Evolutionary conservation across 2,113 vertebrate genomes (phyloP), one percentile per base, ranked within the genome.

Genomic region (Mustelus asterias): DNA sequence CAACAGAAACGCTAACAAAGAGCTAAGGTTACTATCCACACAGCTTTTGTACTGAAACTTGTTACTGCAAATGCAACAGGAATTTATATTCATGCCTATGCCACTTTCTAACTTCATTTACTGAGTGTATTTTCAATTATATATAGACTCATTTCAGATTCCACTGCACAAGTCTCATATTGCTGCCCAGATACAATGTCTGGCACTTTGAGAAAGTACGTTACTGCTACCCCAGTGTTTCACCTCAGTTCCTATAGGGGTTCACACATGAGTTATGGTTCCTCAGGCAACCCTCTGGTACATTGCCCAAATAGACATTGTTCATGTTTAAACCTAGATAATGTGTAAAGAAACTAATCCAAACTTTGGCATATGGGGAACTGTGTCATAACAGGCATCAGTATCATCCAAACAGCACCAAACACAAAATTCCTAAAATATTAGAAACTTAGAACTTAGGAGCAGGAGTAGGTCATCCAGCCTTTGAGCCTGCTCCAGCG

Each of bases 31-130:
- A 83, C 44, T 44, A 80, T 7, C 63, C 9, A 94, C 96, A 96
- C 97, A 97, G 97, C 97, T 98, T 97, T 96, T 97, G 24, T 58
- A 24, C 1, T 88, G 85, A 54, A 33, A 54, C 54, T 90, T 13
- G 13, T 60, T 60, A 58, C 24, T 92, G 13, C 60, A 83, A 83
- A 83, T 37, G 14, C 5, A 41, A 41, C 16, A 96, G 96, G 96
- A 96, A 96, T 96, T 96, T 96, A 96, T 96, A 96, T 96, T 96
- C 96, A 97, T 96, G n/a, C 96, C 96, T 4, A 0, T 44, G 96
- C 95, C 10, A 90, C 54, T 90, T 90, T 33, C 10, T 41, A 83
- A 20, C 78, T 83, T 83, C 14, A 83, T 83, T 83, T 14, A 37
- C 85, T 48, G 10, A 89, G 24, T 60, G 54, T 13, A 90, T 90